Evolutionary conservation across 2,888 invertebrate species (phyloP).

Genomic region (Amphimallon solstitiale): DNA sequence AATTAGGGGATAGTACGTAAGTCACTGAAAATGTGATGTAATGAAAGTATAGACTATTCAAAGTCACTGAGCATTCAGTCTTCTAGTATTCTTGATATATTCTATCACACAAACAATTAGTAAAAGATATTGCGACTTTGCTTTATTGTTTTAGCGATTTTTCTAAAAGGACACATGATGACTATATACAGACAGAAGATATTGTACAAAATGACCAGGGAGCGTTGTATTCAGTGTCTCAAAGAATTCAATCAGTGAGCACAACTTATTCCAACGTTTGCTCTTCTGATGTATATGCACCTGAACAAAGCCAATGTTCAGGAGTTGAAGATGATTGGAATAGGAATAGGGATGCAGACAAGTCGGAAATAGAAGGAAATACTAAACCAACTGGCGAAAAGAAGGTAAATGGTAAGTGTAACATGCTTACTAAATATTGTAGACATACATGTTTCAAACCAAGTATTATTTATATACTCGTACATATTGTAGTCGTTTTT

Average conservation of each 20-base stretch:
- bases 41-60: no score
- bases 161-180: constrained; percentile 51
- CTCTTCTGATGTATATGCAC: constrained; percentile 50
- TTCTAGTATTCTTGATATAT: neutral
- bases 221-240: constrained; percentile 69
- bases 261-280: constrained; percentile 56
- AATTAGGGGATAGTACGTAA: no score
- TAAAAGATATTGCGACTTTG: neutral
- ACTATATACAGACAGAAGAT: constrained; percentile 56
- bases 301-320: constrained; percentile 41
- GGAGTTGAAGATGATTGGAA: constrained; percentile 50
- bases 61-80: no score
- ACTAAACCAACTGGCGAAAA: constrained; percentile 54
- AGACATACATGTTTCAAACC: neutral
- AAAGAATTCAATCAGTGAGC: constrained; percentile 66
- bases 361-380: constrained; percentile 49
- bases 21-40: no score
- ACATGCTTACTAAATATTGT: neutral
- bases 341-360: constrained; percentile 52
- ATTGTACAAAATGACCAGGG: constrained; percentile 53
- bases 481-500: no score
- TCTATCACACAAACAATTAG: neutral
- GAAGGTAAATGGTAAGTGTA: constrained; percentile 52
- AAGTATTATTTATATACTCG: no score
- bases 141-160: constrained; percentile 21